Percentiles rank a stretch among this genome's conserved stretches.
Evolutionary conservation across 2,888 invertebrate genomes (phyloP).

Genomic region (Nomada flava): DNA sequence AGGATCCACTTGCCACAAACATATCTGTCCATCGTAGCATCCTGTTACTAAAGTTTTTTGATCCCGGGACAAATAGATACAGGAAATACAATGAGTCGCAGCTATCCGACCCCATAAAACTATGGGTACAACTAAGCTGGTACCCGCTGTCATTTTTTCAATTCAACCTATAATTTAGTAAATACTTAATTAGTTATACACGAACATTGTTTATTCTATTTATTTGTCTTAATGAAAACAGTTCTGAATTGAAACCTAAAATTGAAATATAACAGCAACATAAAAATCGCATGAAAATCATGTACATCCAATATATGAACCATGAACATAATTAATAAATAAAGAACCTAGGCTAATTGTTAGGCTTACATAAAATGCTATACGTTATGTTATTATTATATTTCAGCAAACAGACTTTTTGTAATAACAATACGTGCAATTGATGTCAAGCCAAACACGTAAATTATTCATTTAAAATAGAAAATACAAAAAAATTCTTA

Average conservation of each 20-base stretch:
- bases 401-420: background rate
- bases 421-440: background rate
- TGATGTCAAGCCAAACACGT: background rate
- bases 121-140: slow-evolving; percentile 97
- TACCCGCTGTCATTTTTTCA: slow-evolving; percentile 89
- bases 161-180: slow-evolving; percentile 59
- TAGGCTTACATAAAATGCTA: background rate
- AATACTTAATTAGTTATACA: slow-evolving; percentile 2
- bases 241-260: background rate
- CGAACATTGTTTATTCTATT: background rate
- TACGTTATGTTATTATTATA: background rate
- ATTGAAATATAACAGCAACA: background rate
- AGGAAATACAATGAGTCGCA: slow-evolving; percentile 98
- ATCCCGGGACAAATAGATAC: slow-evolving; percentile 95
- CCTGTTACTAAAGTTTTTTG: slow-evolving; percentile 97
- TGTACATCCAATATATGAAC: background rate
- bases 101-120: slow-evolving; percentile 98
- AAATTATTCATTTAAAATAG: background rate
- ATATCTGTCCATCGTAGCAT: slow-evolving; percentile 99
- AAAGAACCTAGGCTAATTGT: background rate
- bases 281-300: background rate
- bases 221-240: background rate
- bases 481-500: background rate
- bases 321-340: slow-evolving; percentile 1
- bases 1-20: slow-evolving; percentile 96